A percentile compares a stretch with the other conserved stretches of the same genome.
Evolutionary conservation across 2,888 invertebrate genomes (phyloP).

Genomic region (Lycophotia porphyrea): DNA sequence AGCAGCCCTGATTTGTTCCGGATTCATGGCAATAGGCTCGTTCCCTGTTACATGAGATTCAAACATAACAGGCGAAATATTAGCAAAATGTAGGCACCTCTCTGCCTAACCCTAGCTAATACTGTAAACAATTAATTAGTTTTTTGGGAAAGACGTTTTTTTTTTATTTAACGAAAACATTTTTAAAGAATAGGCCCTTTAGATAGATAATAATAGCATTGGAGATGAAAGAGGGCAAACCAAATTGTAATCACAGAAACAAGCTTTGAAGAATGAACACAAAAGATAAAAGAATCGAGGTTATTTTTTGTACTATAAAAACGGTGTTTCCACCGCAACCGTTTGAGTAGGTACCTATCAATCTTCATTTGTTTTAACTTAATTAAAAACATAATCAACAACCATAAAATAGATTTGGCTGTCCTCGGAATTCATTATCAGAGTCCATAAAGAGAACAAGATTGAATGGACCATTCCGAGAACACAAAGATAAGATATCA

Average conservation of each 20-base stretch:
- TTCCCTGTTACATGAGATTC: neutral
- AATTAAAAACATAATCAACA: slow-evolving; percentile 32
- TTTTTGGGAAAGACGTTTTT: too few species aligned
- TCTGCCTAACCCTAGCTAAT: neutral
- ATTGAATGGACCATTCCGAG: slow-evolving; percentile 62
- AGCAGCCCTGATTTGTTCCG: neutral
- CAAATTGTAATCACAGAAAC: slow-evolving; percentile 4
- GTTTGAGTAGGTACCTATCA: neutral
- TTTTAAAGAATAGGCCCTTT: neutral
- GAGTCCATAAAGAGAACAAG: slow-evolving; percentile 60
- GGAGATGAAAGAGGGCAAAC: neutral
- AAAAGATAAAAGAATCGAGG: neutral
- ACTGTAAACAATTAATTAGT: neutral
- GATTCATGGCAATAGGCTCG: neutral
- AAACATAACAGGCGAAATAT: neutral
- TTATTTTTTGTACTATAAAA: neutral
- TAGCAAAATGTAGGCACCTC: neutral
- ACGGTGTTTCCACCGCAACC: neutral
- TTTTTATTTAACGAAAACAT: neutral
- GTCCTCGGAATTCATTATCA: slow-evolving; percentile 58
- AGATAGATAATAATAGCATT: neutral
- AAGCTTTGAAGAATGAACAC: neutral
- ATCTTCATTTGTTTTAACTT: neutral
- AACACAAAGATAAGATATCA: slow-evolving; percentile 59
- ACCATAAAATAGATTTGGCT: slow-evolving; percentile 37